Conservation (phyloP, 2,797 vertebrate genomes). For the Aselliscus stoliczkanus region DNA sequence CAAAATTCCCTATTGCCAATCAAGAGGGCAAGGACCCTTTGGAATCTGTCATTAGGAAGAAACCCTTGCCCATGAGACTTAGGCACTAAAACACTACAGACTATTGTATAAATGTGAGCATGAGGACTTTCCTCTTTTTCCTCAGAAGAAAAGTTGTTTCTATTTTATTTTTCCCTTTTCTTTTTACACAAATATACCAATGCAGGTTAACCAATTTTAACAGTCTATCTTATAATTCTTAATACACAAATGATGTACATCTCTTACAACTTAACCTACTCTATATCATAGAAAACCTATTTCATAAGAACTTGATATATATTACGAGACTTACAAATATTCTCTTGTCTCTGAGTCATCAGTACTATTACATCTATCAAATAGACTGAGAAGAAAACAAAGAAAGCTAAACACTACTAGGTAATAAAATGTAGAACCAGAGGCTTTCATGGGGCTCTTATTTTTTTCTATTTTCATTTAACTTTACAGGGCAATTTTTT, state of each 20-base stretch:
- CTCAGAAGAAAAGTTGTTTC: background rate
- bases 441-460: background rate
- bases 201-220: background rate
- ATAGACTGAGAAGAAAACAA: background rate
- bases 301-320: background rate
- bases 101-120: background rate
- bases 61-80: background rate
- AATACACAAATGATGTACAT: background rate
- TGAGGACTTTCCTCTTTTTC: background rate
- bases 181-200: background rate
- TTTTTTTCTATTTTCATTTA: conserved; percentile 7
- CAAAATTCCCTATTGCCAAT: background rate
- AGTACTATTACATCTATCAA: background rate
- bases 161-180: background rate
- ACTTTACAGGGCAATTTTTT: background rate
- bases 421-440: background rate
- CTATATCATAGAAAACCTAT: background rate
- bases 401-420: background rate
- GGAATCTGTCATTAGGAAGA: background rate
- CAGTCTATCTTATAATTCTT: background rate
- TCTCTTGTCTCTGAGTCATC: background rate
- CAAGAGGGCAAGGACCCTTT: background rate
- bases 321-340: background rate
- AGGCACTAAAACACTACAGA: background rate
- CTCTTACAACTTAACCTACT: background rate